These are phyloP conservation scores for Acleris laterana DNA, from an alignment of 2,888 invertebrate species.

Conservation along the genomic window DNA sequence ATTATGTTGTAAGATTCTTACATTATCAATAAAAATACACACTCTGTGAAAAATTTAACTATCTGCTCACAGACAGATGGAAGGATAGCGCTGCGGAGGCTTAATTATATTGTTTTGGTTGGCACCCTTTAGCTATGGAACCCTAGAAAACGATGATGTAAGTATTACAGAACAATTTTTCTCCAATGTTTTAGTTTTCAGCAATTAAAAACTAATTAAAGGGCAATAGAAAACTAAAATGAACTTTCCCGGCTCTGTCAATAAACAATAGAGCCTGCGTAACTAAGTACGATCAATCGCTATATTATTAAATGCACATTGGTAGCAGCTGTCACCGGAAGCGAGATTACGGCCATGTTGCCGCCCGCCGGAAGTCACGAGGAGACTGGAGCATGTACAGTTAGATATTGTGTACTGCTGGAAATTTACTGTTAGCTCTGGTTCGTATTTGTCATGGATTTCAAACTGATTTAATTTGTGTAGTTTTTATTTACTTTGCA, in stretches of 20 bases:
- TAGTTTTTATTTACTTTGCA: no score
- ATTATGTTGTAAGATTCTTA: no score
- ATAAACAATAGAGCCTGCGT: neutral
- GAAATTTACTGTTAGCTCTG: neutral
- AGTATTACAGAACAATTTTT: no score
- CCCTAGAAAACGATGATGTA: no score
- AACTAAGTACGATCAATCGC: neutral
- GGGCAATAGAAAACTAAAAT: neutral
- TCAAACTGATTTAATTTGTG: no score
- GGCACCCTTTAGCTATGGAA: no score
- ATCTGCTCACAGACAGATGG: no score
- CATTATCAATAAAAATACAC: no score
- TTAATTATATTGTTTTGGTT: no score
- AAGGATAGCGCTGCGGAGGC: no score
- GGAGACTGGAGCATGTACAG: neutral
- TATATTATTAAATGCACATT: constrained; percentile 10
- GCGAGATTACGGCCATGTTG: constrained; percentile 22
- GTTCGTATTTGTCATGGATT: neutral
- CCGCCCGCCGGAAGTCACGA: constrained; percentile 24
- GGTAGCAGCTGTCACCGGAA: constrained; percentile 23
- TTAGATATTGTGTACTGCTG: constrained; percentile 8
- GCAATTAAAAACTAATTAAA: neutral
- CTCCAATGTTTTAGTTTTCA: no score
- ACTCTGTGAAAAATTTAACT: no score
- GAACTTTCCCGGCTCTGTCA: neutral